Conservation (phyloP, 2,113 vertebrate genomes). For the Pyxicephalus adspersus region DNA sequence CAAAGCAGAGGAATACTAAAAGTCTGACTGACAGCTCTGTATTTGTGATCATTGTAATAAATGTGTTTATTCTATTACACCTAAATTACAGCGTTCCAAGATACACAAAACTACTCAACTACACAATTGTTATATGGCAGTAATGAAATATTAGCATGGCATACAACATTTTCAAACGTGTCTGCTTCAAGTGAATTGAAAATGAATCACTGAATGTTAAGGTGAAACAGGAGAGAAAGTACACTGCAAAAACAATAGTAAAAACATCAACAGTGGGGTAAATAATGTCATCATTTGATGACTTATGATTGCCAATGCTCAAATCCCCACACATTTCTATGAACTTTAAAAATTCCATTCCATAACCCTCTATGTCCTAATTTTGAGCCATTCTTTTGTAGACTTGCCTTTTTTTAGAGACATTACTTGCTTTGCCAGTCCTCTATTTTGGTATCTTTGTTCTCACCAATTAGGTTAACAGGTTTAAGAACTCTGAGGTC, state of each 20-base stretch:
- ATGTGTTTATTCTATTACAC: background rate
- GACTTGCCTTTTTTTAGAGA: too few species aligned
- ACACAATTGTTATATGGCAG: constrained; percentile 1
- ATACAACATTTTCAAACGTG: background rate
- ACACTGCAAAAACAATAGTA: too few species aligned
- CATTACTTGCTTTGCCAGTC: too few species aligned
- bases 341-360: too few species aligned
- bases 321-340: too few species aligned
- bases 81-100: background rate
- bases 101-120: background rate
- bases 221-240: background rate
- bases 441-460: too few species aligned
- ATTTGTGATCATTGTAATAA: constrained; percentile 5
- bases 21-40: background rate
- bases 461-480: too few species aligned
- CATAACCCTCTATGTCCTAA: too few species aligned
- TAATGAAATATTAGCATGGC: constrained; percentile 8
- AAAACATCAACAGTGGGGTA: background rate
- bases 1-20: background rate
- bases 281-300: background rate
- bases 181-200: background rate
- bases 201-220: background rate
- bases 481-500: too few species aligned
- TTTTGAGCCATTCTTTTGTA: too few species aligned
- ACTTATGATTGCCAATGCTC: too few species aligned